Base-by-base conservation (phyloP, 2,797 vertebrate species). In the Sebastes jordani region DNA sequence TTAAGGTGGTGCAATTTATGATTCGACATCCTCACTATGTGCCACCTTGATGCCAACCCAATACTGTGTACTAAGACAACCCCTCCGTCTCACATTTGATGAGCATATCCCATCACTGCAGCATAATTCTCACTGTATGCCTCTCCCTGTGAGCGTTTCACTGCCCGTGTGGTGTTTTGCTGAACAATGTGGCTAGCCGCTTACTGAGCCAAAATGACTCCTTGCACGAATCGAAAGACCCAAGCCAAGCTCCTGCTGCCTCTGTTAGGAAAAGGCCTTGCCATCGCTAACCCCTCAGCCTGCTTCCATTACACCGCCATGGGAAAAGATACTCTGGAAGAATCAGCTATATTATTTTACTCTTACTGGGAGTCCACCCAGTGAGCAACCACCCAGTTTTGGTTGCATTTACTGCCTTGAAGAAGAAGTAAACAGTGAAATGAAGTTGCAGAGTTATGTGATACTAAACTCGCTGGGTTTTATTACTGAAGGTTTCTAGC, bases 251-350 rank as follows among this genome's bases (percentile, higher is more conserved):
- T 67, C n/a, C 8, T 2, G 67, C 56, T 2, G 64, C 67, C 69
- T 83, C 65, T 71, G 63, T 58, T 27, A 60, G 61, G 42, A 61
- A 32, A 87, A 65, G 56, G 74, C 74, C 80, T 74, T 8, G 5
- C 49, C 63, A 18, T 78, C 10, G 7, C 71, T 67, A 71, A 78
- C 70, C 62, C 78, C 60, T 76, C 81, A 78, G 72, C 76, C 71
- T 81, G 70, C 58, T 82, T 75, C 68, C 58, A 78, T 90, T 79
- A 82, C 71, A n/a, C n/a, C 11, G 49, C 76, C 80, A 80, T 67
- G 69, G 78, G 74, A 83, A 83, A 85, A 82, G 70, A 86, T 62
- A 64, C 38, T 46, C 61, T 63, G 58, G 66, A 66, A 74, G 73
- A 70, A 81, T 74, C 54, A 7, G 32, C 27, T 42, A 6, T 30